Evolutionary conservation across 1,140 invertebrate species (phyloP).

Genomic region (Calephelis nemesis): DNA sequence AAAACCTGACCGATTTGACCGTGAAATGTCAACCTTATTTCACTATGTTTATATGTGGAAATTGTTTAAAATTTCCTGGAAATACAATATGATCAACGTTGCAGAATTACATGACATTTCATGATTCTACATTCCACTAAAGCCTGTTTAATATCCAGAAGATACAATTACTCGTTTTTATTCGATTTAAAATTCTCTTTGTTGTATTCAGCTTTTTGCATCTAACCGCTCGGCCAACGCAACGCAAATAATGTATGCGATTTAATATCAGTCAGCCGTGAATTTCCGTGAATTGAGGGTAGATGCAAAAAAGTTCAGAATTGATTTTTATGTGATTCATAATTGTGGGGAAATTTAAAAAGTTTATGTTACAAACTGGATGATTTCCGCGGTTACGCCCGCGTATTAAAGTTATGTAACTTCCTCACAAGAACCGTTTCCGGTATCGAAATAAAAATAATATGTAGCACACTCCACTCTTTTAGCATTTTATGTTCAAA

Average conservation of each 20-base stretch:
- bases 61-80: too few relatives aligned
- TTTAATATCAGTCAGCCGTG: conserved; percentile 34
- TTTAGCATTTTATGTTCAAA: too few relatives aligned
- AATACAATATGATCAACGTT: too few relatives aligned
- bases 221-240: conserved; percentile 22
- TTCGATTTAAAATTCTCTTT: conserved; percentile 13
- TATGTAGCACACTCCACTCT: too few relatives aligned
- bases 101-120: not conserved
- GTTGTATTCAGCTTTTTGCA: conserved; percentile 1
- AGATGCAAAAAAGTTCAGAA: conserved; percentile 23
- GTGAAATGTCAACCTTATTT: too few relatives aligned
- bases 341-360: conserved; percentile 4
- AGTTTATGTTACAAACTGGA: too few relatives aligned
- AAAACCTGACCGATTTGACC: too few relatives aligned
- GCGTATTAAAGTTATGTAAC: too few relatives aligned
- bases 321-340: conserved; percentile 24
- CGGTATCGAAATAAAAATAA: too few relatives aligned
- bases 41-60: too few relatives aligned
- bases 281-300: conserved; percentile 23
- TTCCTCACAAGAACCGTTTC: too few relatives aligned
- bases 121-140: not conserved
- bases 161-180: not conserved
- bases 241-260: conserved; percentile 32
- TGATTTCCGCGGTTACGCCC: too few relatives aligned
- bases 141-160: not conserved